phyloP scores from a whole-genome alignment of 2,113 vertebrate genomes.

The Oreochromis aureus region DNA sequence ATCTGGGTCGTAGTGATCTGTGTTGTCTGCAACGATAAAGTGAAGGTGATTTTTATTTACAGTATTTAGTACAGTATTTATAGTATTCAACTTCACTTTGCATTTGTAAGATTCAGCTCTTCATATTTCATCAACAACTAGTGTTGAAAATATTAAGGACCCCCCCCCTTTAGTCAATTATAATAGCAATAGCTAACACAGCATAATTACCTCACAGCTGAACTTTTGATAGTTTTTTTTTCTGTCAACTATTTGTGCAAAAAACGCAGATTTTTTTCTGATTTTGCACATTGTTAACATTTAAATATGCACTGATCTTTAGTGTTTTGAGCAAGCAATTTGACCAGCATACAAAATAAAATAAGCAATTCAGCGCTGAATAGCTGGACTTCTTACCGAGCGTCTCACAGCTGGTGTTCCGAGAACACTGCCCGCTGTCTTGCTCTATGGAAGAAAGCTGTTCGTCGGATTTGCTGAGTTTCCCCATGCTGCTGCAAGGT shows the following conservation, averaged over 20 bases:
- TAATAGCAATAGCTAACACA: background rate
- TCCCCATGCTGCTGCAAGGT: conserved; percentile 92
- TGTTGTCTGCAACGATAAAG: conserved; percentile 77
- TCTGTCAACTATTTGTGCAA: background rate
- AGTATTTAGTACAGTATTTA: no score
- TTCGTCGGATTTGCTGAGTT: conserved; percentile 95
- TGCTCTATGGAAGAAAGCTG: conserved; percentile 94
- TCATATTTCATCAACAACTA: background rate
- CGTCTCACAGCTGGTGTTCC: conserved; percentile 98
- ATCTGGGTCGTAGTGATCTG: conserved; percentile 87
- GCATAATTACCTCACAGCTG: no score
- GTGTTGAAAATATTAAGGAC: background rate
- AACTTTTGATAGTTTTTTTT: background rate
- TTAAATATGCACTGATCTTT: background rate
- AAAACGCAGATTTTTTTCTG: background rate
- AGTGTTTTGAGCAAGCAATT: background rate
- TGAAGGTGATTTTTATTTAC: background rate
- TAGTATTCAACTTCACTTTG: background rate
- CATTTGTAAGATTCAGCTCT: background rate
- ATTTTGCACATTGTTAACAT: background rate
- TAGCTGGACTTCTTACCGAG: conserved; percentile 76
- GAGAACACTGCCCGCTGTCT: conserved; percentile 95
- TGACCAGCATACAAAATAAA: background rate
- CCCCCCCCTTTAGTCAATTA: background rate
- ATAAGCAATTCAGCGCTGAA: background rate